Base-by-base conservation (phyloP, 2,888 invertebrate genomes). In the Ophion slaviceki region DNA sequence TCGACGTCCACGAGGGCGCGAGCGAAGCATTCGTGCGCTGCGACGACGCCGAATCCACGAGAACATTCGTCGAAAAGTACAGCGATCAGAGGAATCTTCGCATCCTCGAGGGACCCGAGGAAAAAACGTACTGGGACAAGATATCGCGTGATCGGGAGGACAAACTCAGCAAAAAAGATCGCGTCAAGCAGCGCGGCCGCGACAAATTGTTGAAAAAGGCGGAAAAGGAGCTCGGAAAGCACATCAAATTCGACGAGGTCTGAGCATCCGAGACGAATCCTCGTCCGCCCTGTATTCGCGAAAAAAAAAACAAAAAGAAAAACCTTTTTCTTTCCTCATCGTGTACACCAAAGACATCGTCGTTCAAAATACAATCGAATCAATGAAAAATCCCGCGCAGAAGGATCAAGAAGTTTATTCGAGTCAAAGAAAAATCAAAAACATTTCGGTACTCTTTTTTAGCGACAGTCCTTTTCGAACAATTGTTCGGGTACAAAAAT, bases 51-150 rank as follows among this genome's bases (percentile, higher is more conserved):
- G 94, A 95, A 82, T 94, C 94, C 80, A 96, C 96, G 0, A 92
- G 93, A 84, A 91, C 92, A 66, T 91, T 95, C 47, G 86, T 92
- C 2, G 90, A 93, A 81, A 92, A 93, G 59, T 90, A 91, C 80
- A 90, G 90, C 36, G 88, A 92, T 24, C 93, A 93, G 86, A 92
- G 91, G 77, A 89, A 90, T 61, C 92, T 94, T 84, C 88, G 88
- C 64, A 88, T 95, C 32, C 88, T 95, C 61, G 88, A 94, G 90
- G 95, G 96, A 0, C 95, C 96, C 1, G 97, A 96, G 86, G 98
- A 98, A 92, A 94, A 95, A 59, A 94, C 94, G 32, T 98, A 99
- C 94, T 98, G 98, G 98, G 94, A 96, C 24, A 97, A 97, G 91
- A 97, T 98, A 61, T 94, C 95, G 87, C 93, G 94, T 14, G 96